Evolutionary conservation across 2,113 vertebrate species (phyloP), one percentile per base, ranked within the genome.

Genomic region (Colossoma macropomum): DNA sequence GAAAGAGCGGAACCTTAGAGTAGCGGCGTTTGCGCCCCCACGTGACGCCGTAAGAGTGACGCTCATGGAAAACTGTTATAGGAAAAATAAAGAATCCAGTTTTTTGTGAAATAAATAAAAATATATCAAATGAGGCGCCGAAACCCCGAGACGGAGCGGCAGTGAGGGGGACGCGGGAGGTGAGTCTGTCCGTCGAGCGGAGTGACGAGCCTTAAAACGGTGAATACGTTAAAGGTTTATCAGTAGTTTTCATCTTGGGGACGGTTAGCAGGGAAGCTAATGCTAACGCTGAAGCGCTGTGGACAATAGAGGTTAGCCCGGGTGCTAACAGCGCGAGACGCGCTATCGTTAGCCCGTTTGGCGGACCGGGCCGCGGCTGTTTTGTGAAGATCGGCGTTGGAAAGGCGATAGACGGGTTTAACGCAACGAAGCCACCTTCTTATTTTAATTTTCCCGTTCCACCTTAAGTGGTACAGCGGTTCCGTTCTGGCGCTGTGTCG

Each of bases 1-100:
- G 4, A 9, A 50, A 68, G 8, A 41, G n/a, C 89, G 89, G 89
- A 90, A 89, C 87, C 73, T 32, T 86, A 23, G 30, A 73, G n/a
- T 41, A 1, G 27, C 17, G 17, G 76, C 27, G n/a, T 54, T 38
- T 87, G 73, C 80, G 71, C 82, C 48, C 65, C 85, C 66, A 81
- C 87, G 92, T 89, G 85, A 23, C 54, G 21, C 7, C 73, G 60
- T 59, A 69, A 75, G 87, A 92, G 82, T 84, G 90, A 88, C 80
- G 90, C 94, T 87, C 91, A 90, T 79, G 81, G 86, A 90, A 79
- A 91, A 90, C 87, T 86, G 76, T 82, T 56, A 82, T 77, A 86
- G 90, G 82, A 52, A 91, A 90, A 89, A 92, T 92, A 88, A 92
- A 81, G 78, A 78, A 81, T 79, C 77, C 75, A 30, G 10, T 56